Percentiles rank a stretch among this genome's conserved stretches.
phyloP scores from a whole-genome alignment of 1,140 invertebrate species.

The Aethina tumida region DNA sequence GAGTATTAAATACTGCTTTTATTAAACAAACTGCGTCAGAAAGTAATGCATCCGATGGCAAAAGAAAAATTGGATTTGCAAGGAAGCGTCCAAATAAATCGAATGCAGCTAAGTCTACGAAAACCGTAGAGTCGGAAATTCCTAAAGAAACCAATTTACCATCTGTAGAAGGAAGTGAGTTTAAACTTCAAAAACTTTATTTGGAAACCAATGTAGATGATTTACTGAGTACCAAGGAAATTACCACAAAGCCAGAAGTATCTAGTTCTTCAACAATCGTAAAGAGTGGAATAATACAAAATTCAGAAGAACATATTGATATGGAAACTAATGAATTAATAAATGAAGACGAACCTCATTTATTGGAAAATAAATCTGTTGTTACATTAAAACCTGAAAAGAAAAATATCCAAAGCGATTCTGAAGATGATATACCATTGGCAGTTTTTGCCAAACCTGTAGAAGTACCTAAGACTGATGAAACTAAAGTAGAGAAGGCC shows the following conservation, averaged over 20 bases:
- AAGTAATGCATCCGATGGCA: background rate
- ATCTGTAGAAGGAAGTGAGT: background rate
- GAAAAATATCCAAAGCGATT: constrained; percentile 18
- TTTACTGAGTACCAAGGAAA: constrained; percentile 7
- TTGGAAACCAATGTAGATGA: constrained; percentile 12
- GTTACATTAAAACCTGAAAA: background rate
- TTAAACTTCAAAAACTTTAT: background rate
- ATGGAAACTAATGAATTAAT: background rate
- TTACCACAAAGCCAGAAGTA: background rate
- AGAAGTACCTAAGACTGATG: constrained; percentile 2
- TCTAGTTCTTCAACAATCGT: background rate
- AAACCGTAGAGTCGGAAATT: background rate
- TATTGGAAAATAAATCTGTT: constrained; percentile 15
- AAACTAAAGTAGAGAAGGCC: constrained; percentile 1
- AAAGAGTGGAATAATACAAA: background rate
- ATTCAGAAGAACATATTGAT: background rate
- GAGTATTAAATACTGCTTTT: background rate
- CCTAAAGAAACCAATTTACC: background rate
- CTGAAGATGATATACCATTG: constrained; percentile 32
- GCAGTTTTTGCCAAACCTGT: constrained; percentile 11
- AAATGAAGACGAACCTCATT: constrained; percentile 13
- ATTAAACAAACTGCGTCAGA: no score
- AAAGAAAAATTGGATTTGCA: background rate
- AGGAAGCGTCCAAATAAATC: background rate
- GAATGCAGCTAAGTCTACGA: background rate